These are phyloP conservation scores for Myoxocephalus aenaeus DNA, from an alignment of 2,797 vertebrate species.

Conservation along the genomic window DNA sequence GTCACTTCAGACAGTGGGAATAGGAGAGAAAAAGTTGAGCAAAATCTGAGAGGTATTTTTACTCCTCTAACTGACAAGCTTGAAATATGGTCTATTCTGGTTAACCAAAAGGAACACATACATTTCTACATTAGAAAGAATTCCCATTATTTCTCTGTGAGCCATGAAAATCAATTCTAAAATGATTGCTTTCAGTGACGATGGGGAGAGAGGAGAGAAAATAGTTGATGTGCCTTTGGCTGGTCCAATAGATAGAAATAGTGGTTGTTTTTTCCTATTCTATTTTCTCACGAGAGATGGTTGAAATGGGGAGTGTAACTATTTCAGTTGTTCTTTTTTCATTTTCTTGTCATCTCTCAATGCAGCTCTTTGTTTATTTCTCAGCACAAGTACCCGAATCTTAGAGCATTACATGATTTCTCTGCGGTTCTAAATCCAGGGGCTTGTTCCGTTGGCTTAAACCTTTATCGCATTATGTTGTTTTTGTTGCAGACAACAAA, in stretches of 20 bases:
- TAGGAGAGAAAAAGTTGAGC: constrained; percentile 74
- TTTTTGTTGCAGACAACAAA: constrained; percentile 56
- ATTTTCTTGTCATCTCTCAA: constrained; percentile 71
- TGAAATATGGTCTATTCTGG: constrained; percentile 98
- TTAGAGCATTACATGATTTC: constrained; percentile 55
- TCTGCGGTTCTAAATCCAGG: constrained; percentile 57
- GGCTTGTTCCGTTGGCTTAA: constrained; percentile 57
- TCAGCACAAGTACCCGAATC: constrained; percentile 52
- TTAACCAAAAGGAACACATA: constrained; percentile 99
- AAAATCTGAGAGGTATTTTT: constrained; percentile 88
- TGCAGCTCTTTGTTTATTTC: constrained; percentile 67
- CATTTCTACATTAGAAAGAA: constrained; percentile 98
- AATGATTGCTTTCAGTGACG: constrained; percentile 94
- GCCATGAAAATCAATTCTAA: constrained; percentile 99
- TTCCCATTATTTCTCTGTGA: constrained; percentile 99
- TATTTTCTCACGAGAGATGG: constrained; percentile 79
- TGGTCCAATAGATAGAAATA: constrained; percentile 89
- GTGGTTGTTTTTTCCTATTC: constrained; percentile 73
- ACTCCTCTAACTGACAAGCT: constrained; percentile 92
- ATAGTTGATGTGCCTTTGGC: constrained; percentile 92
- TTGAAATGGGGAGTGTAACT: constrained; percentile 75
- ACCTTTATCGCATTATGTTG: constrained; percentile 60
- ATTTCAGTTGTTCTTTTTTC: constrained; percentile 71
- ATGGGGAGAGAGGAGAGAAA: constrained; percentile 81
- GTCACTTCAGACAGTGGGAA: constrained; percentile 80